Evolutionary conservation across 2,797 vertebrate genomes (phyloP).

Genomic region (Periparus ater): DNA sequence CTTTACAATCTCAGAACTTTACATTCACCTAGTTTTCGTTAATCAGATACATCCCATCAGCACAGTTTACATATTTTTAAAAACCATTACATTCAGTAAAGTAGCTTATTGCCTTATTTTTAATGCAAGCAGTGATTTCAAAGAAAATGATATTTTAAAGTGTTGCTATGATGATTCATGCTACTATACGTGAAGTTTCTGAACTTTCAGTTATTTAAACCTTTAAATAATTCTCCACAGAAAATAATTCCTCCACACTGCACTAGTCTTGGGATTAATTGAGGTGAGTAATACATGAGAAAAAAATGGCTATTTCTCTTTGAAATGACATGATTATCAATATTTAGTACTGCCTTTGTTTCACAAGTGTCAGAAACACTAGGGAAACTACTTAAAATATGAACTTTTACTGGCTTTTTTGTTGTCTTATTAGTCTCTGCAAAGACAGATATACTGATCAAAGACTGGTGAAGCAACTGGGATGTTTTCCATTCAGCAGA

Average conservation of each 20-base stretch:
- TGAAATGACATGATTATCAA: neutral
- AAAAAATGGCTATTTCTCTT: neutral
- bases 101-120: neutral
- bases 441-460: neutral
- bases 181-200: neutral
- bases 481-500: neutral
- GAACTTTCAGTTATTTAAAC: neutral
- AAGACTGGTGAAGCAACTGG: neutral
- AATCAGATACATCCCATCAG: neutral
- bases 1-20: neutral
- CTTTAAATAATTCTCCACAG: neutral
- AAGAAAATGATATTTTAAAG: neutral
- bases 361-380: neutral
- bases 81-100: neutral
- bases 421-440: neutral
- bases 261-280: neutral
- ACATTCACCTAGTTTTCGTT: neutral
- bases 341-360: neutral
- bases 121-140: neutral
- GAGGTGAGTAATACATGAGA: neutral
- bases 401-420: neutral
- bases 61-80: neutral
- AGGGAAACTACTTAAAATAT: neutral
- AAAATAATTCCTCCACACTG: neutral
- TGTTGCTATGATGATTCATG: neutral